Conservation (phyloP, 2,797 vertebrate genomes). For the Acridotheres tristis region DNA sequence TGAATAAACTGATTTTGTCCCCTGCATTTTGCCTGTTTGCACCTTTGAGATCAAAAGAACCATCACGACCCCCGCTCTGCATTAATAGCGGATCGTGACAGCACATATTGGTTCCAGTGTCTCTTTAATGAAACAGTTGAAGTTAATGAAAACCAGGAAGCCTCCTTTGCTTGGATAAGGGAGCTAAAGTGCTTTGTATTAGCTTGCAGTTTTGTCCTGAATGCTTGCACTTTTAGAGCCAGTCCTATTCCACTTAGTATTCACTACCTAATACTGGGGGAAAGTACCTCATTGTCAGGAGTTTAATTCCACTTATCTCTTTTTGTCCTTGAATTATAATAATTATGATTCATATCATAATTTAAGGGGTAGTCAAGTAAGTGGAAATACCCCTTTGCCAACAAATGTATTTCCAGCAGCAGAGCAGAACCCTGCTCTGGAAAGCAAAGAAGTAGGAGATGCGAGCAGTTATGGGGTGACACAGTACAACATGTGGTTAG, state of each 20-base stretch:
- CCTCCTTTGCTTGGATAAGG: neutral
- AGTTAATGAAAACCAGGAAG: neutral
- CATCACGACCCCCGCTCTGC: too few species aligned
- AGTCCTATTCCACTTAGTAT: neutral
- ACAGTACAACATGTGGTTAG: accelerated
- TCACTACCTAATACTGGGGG: neutral
- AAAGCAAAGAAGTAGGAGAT: neutral
- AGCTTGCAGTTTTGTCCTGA: neutral
- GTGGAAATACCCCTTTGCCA: neutral
- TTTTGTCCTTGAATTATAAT: neutral
- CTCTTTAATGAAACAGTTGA: neutral
- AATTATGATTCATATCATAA: neutral
- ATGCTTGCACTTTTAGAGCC: neutral
- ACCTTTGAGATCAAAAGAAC: too few species aligned
- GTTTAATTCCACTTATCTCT: neutral
- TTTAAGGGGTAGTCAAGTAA: neutral
- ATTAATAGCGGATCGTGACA: too few species aligned
- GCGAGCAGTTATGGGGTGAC: neutral
- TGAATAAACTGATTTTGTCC: too few species aligned
- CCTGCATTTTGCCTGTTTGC: too few species aligned
- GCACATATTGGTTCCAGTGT: neutral
- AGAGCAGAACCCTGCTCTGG: neutral
- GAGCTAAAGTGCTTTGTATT: neutral
- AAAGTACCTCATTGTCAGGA: neutral
- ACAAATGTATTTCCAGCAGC: neutral